Percentiles rank a stretch among this genome's conserved stretches.
These are phyloP conservation scores for Drosophila bipectinata DNA, from an alignment of 1,140 invertebrate genomes.

Conservation along the genomic window DNA sequence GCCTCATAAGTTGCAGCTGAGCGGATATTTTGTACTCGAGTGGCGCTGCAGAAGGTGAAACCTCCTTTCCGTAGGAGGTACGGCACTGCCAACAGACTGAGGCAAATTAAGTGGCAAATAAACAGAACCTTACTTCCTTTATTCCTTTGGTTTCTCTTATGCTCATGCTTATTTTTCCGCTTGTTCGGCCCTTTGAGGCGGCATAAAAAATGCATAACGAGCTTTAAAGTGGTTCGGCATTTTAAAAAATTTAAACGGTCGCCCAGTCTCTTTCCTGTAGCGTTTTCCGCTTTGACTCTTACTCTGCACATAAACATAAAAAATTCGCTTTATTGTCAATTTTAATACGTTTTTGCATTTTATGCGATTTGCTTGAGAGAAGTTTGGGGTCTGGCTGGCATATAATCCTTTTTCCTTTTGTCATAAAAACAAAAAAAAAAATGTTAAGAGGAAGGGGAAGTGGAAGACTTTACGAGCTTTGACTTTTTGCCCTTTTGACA, in stretches of 20 bases:
- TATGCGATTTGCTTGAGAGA: constrained; percentile 70
- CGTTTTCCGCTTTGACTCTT: constrained; percentile 9
- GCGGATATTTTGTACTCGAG: constrained; percentile 71
- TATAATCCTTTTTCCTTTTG: constrained; percentile 57
- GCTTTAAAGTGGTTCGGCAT: constrained; percentile 68
- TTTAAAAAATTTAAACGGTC: constrained; percentile 65
- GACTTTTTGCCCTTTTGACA: constrained; percentile 67
- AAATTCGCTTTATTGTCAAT: constrained; percentile 81
- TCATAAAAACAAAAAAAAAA: constrained; percentile 48
- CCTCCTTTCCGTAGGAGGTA: neutral
- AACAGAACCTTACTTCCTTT: constrained; percentile 64
- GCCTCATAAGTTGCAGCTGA: constrained; percentile 70
- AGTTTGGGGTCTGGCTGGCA: constrained; percentile 15
- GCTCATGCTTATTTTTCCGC: constrained; percentile 33
- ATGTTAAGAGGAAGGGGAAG: constrained; percentile 3
- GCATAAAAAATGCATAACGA: constrained; percentile 75
- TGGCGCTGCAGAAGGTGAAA: constrained; percentile 42
- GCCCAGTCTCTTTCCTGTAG: neutral
- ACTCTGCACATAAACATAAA: constrained; percentile 65
- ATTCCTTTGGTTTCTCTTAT: constrained; percentile 32
- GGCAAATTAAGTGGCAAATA: constrained; percentile 79
- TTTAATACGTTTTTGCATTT: constrained; percentile 80
- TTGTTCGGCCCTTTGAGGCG: constrained; percentile 40
- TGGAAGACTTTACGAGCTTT: constrained; percentile 63
- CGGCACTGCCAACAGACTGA: constrained; percentile 61